Base-by-base conservation (phyloP, 2,113 vertebrate species). In the Dunckerocampus dactyliophorus region DNA sequence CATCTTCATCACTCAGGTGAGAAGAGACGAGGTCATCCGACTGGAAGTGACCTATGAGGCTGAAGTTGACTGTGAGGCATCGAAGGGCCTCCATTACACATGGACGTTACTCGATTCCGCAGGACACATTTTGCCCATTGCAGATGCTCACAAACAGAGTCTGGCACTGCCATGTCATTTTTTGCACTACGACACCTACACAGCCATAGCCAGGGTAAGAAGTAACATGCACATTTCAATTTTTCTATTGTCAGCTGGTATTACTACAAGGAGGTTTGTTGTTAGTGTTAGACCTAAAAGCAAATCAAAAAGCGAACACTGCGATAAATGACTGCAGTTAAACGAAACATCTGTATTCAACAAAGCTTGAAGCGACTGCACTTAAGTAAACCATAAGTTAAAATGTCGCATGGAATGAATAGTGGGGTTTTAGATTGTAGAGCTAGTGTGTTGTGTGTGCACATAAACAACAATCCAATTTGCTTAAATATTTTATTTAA, bases 31-130 rank as follows among this genome's bases (percentile, higher is more conserved):
- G 78, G 63, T 76, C 1, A 42, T 93, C 60, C 65, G 4, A 2
- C 75, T 94, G 14, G 88, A 86, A 0, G 92, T 94, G 62, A 92
- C 89, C 0, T 93, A 86, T 47, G 92, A 93, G 61, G 79, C 76
- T 5, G 76, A 87, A 0, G 34, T 93, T 3, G 75, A 89, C 59
- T 95, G 93, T 54, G 83, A 90, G 56, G 45, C 81, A 50, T 89
- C 88, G 42, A 81, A 46, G 60, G 90, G 88, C 15, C 82, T 95
- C 21, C 50, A 58, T 5, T 95, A 94, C 62, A 63, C 67, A 50
- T 95, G 93, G 93, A 83, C 73, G 13, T 46, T 94, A 59, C 71
- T 63, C 47, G 77, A 82, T 55, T 71, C 79, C 1, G 54, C 65
- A n/a, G 89, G 86, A 5, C 62, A 2, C 11, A 51, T 5, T 1